These are phyloP conservation scores for Philopedon plagiatum DNA, from an alignment of 2,888 invertebrate species.

Conservation along the genomic window DNA sequence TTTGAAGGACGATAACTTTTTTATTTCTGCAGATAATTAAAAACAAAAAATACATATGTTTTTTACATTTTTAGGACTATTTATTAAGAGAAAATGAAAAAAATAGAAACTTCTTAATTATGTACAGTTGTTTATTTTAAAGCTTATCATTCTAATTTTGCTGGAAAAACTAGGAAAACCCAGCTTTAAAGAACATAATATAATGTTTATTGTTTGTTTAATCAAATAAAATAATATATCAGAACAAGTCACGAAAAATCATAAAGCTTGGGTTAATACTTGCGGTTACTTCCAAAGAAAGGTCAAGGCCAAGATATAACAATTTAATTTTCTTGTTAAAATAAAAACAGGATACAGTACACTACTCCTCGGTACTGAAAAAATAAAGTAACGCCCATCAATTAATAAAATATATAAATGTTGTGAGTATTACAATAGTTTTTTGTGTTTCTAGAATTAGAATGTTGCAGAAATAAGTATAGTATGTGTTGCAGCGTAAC, in stretches of 20 bases:
- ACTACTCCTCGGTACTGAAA: neutral
- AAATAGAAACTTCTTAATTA: no score
- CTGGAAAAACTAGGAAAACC: no score
- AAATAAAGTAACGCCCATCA: neutral
- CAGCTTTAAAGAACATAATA: no score
- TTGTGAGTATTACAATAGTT: neutral
- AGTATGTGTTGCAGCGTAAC: neutral
- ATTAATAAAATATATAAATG: constrained; percentile 1
- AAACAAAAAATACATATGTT: no score
- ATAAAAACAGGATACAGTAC: neutral
- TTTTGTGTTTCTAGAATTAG: neutral
- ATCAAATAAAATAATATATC: constrained; percentile 4
- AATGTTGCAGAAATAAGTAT: neutral
- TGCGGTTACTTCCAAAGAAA: constrained; percentile 9
- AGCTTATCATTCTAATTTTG: neutral
- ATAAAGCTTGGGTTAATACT: neutral
- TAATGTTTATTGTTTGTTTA: neutral
- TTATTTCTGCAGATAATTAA: no score
- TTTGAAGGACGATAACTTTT: no score
- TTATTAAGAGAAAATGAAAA: no score
- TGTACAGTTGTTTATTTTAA: no score
- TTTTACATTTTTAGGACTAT: no score
- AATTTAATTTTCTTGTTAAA: constrained; percentile 9
- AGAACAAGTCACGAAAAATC: neutral
- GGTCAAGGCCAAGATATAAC: neutral